Evolutionary conservation across 1,140 invertebrate genomes (phyloP).

Genomic region (Atta colombica): DNA sequence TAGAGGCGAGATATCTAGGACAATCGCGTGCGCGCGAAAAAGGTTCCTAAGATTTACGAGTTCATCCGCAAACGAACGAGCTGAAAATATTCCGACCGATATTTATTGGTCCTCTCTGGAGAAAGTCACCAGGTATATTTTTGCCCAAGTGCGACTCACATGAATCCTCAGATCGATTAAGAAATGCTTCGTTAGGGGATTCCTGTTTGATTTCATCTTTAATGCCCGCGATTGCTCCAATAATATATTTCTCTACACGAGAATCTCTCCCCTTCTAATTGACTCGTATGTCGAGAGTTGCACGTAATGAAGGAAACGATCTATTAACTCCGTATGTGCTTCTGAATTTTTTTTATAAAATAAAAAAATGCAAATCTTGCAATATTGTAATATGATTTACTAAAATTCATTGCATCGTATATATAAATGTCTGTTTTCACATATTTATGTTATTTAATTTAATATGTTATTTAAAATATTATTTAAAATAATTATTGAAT

Average conservation of each 20-base stretch:
- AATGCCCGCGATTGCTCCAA: slow-evolving; percentile 30
- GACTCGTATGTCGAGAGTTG: slow-evolving; percentile 15
- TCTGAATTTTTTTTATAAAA: background rate
- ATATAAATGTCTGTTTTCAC: background rate
- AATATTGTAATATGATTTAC: slow-evolving; percentile 2
- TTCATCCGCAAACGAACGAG: background rate
- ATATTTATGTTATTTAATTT: background rate
- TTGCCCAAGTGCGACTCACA: slow-evolving; percentile 14
- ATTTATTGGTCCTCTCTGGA: slow-evolving; percentile 16
- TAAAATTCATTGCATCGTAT: background rate
- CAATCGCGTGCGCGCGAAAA: background rate
- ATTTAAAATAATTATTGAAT: background rate
- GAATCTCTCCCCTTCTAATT: slow-evolving; percentile 33
- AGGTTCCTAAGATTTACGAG: background rate
- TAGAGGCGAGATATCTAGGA: background rate
- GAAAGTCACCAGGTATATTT: slow-evolving; percentile 42
- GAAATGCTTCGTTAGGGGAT: slow-evolving; percentile 49
- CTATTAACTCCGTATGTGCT: background rate
- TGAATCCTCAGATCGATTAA: slow-evolving; percentile 38
- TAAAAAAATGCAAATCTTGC: background rate
- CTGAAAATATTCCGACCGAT: background rate
- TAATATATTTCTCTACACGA: slow-evolving; percentile 39
- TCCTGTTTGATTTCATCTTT: slow-evolving; percentile 41
- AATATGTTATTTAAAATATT: background rate
- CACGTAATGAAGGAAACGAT: slow-evolving; percentile 25